Conservation (phyloP, 2,113 vertebrate species). For the Siphamia tubifer region DNA sequence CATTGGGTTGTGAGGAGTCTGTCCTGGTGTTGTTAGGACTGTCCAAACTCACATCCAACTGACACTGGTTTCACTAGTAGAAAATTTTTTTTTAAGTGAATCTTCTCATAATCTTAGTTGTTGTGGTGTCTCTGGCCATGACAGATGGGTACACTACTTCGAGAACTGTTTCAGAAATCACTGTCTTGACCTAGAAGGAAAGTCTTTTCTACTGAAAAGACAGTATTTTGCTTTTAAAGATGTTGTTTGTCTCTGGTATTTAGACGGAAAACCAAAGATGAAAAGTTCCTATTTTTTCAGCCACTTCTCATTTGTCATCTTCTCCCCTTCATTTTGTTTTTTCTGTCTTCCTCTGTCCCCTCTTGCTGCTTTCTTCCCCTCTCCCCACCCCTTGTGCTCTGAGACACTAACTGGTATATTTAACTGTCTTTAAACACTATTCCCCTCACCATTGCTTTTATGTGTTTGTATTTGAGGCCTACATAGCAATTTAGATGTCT, state of each 20-base stretch:
- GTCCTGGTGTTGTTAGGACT: no score
- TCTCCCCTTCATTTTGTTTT: slow-evolving; percentile 24
- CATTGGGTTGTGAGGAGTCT: no score
- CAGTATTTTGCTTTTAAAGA: slow-evolving; percentile 13
- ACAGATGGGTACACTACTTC: slow-evolving; percentile 22
- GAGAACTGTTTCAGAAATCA: slow-evolving; percentile 33
- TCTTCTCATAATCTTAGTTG: slow-evolving; percentile 4
- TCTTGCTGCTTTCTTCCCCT: slow-evolving; percentile 24
- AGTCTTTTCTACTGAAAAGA: slow-evolving; percentile 24
- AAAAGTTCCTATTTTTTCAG: slow-evolving; percentile 33
- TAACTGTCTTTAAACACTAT: slow-evolving; percentile 59
- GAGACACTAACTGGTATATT: slow-evolving; percentile 41
- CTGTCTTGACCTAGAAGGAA: background rate
- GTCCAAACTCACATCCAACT: background rate
- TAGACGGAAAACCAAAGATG: slow-evolving; percentile 2
- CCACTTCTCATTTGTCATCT: slow-evolving; percentile 18
- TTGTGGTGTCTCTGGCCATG: background rate
- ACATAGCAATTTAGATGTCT: slow-evolving; percentile 68
- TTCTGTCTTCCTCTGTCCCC: background rate
- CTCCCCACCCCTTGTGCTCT: slow-evolving; percentile 24
- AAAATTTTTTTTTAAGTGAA: slow-evolving; percentile 1
- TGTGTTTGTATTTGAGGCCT: slow-evolving; percentile 58
- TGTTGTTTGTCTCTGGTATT: slow-evolving; percentile 12
- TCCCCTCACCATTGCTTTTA: slow-evolving; percentile 40
- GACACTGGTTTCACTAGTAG: slow-evolving; percentile 24